Conservation (phyloP, 1,140 invertebrate species). For the Venturia canescens region DNA sequence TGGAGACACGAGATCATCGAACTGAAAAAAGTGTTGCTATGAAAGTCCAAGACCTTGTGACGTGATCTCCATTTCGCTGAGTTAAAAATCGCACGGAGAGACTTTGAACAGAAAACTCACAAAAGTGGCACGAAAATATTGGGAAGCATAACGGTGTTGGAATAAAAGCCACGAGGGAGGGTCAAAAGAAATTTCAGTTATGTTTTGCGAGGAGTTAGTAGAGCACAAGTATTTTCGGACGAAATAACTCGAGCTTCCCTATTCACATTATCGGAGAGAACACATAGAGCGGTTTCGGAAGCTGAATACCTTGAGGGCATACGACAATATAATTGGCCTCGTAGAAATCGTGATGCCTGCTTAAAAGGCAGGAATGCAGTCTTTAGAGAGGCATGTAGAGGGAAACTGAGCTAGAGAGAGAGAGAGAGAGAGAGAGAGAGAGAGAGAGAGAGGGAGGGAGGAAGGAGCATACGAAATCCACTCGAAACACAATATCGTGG, state of each 20-base stretch:
- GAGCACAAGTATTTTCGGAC: background rate
- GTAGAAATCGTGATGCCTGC: conserved; percentile 45
- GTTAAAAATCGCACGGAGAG: too few species aligned
- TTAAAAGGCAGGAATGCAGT: conserved; percentile 35
- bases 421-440: background rate
- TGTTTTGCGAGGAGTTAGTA: background rate
- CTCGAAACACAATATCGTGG: conserved; percentile 63
- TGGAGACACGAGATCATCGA: too few species aligned
- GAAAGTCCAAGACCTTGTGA: too few species aligned
- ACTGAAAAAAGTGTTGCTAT: too few species aligned
- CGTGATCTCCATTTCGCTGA: background rate
- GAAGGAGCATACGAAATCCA: conserved; percentile 47
- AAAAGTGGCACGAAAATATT: too few species aligned
- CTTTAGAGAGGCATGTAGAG: conserved; percentile 2
- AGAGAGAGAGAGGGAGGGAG: background rate
- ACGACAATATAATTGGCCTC: conserved; percentile 63
- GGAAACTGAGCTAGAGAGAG: background rate
- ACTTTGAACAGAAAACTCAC: too few species aligned
- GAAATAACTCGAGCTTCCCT: conserved; percentile 36
- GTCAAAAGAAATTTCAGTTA: conserved; percentile 4
- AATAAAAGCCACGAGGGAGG: background rate
- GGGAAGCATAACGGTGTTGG: too few species aligned
- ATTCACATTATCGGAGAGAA: conserved; percentile 50
- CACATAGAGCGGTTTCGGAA: conserved; percentile 1
- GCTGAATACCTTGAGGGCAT: conserved; percentile 28